A percentile compares a stretch with the other conserved stretches of the same genome.
Evolutionary conservation across 64 coral and sea anemone species (phyloP).

Genomic region (Hydrozoanthus tunicans): DNA sequence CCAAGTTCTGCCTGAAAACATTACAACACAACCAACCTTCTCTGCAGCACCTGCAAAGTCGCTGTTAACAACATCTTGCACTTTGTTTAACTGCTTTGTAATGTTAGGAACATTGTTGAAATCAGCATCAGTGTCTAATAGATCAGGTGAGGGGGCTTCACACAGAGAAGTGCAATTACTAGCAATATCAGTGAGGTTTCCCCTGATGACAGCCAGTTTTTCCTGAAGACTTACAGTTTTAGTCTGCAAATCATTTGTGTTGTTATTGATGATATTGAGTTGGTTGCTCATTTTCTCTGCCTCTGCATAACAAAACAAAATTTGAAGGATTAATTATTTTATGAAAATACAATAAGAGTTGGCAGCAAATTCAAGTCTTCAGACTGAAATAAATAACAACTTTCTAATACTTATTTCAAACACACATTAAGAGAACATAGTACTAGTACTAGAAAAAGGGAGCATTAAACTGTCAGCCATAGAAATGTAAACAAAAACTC

Average conservation of each 20-base stretch:
- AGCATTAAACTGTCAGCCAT: too few relatives aligned
- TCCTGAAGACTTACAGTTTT: background rate
- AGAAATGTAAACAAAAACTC: too few relatives aligned
- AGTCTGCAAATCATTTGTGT: conserved; percentile 43
- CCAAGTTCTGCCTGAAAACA: background rate
- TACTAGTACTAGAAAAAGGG: too few relatives aligned
- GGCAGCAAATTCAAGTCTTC: too few relatives aligned
- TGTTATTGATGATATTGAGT: conserved; percentile 55
- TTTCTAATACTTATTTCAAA: too few relatives aligned
- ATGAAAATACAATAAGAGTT: too few relatives aligned
- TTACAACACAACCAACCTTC: conserved; percentile 31
- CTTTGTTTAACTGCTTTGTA: conserved; percentile 13
- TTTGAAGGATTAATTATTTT: too few relatives aligned
- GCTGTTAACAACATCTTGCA: conserved; percentile 50
- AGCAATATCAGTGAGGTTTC: background rate
- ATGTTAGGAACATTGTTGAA: conserved; percentile 81
- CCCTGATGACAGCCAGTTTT: conserved; percentile 2
- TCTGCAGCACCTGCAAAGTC: conserved; percentile 80
- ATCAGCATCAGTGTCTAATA: conserved; percentile 54
- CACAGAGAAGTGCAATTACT: background rate
- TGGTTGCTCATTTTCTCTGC: conserved; percentile 72
- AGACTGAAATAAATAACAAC: too few relatives aligned
- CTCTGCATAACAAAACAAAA: conserved; percentile 49
- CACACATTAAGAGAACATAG: too few relatives aligned
- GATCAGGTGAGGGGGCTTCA: background rate